Evolutionary conservation across 1,140 invertebrate species (phyloP), one percentile per base, ranked within the genome.

Genomic region (Anadara kagoshimensis): DNA sequence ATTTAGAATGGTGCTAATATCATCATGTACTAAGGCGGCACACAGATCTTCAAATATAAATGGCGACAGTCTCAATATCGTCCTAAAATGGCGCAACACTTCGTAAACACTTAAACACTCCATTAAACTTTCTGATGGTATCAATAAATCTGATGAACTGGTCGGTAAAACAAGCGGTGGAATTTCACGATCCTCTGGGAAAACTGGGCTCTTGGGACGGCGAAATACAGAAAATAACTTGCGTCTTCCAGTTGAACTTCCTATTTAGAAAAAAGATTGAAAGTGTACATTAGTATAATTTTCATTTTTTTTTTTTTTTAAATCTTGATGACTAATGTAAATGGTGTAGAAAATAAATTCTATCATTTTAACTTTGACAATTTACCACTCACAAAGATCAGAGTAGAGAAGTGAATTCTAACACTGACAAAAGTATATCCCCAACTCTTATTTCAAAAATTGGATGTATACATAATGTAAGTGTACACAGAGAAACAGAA

Each of bases 31-130:
- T n/a, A 99, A 84, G 44, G 96, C 95, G 11, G 95, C 95, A 91
- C 96, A 97, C 86, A 99, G 95, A 89, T 99, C 97, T 91, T 99
- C 98, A 88, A 98, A 94, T 74, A 96, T 92, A 90, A 98, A 98
- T 57, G 96, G 96, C 18, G 97, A 97, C 5, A 99, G 90, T 66
- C 97, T 92, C 10, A 98, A 93, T 75, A 97, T 92, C 80, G 94
- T 94, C 78, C 95, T 92, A 88, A 98, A 99, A 85, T 97, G 94
- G 78, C 97, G 91, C 43, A 99, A 89, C 20, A 98, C 95, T 92
- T 99, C 98, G 90, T 98, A 99, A 69, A 99, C 79, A 61, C 87
- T 81, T 63, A 89, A 58, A 72, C 86, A 83, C 73, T 83, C 76
- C 91, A 98, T 93, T 16, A 97, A 91, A 82, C 94, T 89, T 78